phyloP scores from a whole-genome alignment of 2,888 invertebrate genomes.

The Dascillus cervinus region DNA sequence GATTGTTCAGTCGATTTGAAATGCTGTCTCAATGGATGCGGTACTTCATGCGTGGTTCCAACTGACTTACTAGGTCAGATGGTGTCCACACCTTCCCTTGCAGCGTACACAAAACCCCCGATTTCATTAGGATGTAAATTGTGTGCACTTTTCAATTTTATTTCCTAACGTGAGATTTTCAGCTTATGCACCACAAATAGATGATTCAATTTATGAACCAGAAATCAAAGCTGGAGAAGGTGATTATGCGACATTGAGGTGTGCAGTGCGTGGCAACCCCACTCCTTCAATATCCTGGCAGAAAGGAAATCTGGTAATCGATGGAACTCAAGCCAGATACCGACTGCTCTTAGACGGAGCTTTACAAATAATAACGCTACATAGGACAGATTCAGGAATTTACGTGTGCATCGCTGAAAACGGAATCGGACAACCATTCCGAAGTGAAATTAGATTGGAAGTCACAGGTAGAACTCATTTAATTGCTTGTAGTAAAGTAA shows the following conservation, averaged over 20 bases:
- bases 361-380: conserved; percentile 74
- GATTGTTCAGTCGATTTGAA: conserved; percentile 73
- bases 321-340: conserved; percentile 64
- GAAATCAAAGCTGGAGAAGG: conserved; percentile 63
- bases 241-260: conserved; percentile 63
- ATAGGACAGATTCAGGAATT: conserved; percentile 72
- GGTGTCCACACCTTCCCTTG: conserved; percentile 38
- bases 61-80: conserved; percentile 35
- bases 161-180: conserved; percentile 6
- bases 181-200: conserved; percentile 37
- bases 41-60: conserved; percentile 60
- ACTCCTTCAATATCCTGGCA: conserved; percentile 72
- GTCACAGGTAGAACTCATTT: conserved; percentile 79
- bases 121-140: conserved; percentile 30
- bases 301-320: conserved; percentile 65
- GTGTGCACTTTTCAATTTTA: background rate
- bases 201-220: conserved; percentile 45
- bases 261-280: conserved; percentile 70
- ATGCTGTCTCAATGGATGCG: conserved; percentile 77
- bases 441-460: conserved; percentile 60
- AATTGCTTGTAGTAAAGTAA: background rate
- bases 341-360: conserved; percentile 61
- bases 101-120: conserved; percentile 36
- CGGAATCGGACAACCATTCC: conserved; percentile 59
- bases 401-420: conserved; percentile 85